These are phyloP conservation scores for Oreohelix idahoensis DNA, from an alignment of 1,140 invertebrate species.

Conservation along the genomic window DNA sequence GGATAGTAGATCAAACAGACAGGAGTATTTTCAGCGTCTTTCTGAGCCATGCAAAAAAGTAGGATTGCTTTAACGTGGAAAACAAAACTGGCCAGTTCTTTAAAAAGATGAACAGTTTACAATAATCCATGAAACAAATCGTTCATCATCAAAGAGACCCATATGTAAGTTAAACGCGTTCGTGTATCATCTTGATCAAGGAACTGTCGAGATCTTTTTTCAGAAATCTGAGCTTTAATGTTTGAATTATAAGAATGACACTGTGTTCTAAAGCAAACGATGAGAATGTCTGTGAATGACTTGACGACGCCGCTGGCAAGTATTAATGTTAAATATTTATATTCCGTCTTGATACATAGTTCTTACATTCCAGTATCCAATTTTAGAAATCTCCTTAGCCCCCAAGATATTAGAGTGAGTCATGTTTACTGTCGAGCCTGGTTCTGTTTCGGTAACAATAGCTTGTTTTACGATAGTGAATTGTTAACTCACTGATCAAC, in stretches of 20 bases:
- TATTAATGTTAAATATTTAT: conserved; percentile 13
- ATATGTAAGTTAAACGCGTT: not conserved
- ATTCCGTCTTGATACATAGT: too few relatives aligned
- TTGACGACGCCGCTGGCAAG: not conserved
- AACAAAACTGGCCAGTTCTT: not conserved
- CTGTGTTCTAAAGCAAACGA: not conserved
- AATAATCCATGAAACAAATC: not conserved
- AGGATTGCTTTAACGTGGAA: not conserved
- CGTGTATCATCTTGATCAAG: not conserved
- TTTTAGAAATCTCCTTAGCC: too few relatives aligned
- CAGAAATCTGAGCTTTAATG: not conserved
- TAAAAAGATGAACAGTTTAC: not conserved
- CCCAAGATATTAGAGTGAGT: too few relatives aligned
- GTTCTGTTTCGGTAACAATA: too few relatives aligned
- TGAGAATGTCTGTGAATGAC: not conserved
- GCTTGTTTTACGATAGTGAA: too few relatives aligned
- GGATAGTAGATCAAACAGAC: too few relatives aligned
- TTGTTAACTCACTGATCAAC: too few relatives aligned
- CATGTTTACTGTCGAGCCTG: too few relatives aligned
- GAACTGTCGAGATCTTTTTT: not conserved
- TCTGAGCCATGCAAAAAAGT: not conserved
- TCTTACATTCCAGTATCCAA: too few relatives aligned
- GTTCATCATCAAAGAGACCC: not conserved
- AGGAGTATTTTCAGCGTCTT: too few relatives aligned
- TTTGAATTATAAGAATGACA: not conserved